Base-by-base conservation (phyloP, 2,113 vertebrate species). In the Vireo altiloquus region DNA sequence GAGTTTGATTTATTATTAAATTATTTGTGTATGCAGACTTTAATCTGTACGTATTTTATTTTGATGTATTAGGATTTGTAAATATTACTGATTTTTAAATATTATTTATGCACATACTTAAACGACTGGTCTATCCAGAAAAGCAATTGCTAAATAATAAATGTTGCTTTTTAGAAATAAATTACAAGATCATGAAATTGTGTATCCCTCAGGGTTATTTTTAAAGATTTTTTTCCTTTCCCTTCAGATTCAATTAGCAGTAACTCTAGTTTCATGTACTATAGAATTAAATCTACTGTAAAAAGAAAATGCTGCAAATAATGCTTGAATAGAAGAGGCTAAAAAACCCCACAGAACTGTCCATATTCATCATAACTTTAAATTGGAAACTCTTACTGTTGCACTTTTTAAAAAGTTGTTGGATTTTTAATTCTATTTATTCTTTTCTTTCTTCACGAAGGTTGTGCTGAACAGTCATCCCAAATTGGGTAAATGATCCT, bases 201-300 rank as follows among this genome's bases (percentile, higher is more conserved):
- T 96, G 92, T 97, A 95, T 98, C 98, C 98, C 98, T 98, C 98
- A 98, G 98, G 98, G 98, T 98, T 98, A 77, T 98, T 98, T 96
- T 97, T 96, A 92, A 94, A 78, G 70, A 24, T 70, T 59, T 69
- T 40, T 69, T 70, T 53, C 22, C 72, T 49, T 79, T 87, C 91
- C 92, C 94, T 91, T 96, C 76, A 80, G 66, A 94, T 91, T 95
- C 80, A 82, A 87, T 91, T 97, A 96, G 85, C 69, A 96, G 82
- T 96, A 90, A 92, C 84, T 93, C 28, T 95, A 86, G 90, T 94
- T 95, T 96, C 90, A 39, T 96, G 75, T 97, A 68, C 71, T 92
- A 44, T 94, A 94, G 93, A 95, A 90, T 42, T 95, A 85, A 94
- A 60, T 96, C 97, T 97, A 96, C 97, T 97, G 95, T 95, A 95